Conservation (phyloP, 2,113 vertebrate genomes). For the Anarhynchus alexandrinus region DNA sequence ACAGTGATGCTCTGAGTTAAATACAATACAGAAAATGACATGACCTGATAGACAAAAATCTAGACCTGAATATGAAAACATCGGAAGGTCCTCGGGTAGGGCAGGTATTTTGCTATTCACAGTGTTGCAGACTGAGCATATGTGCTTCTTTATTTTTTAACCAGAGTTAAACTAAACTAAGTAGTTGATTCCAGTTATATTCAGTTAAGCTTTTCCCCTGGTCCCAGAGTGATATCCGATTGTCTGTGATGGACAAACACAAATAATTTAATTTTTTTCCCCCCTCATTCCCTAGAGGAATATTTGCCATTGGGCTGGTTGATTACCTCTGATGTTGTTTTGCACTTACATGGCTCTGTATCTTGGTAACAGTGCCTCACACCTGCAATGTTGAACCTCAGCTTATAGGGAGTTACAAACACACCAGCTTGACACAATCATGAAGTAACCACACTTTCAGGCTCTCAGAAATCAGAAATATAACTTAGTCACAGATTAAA, state of each 20-base stretch:
- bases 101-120: not conserved
- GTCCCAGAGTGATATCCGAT: not conserved
- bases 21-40: not conserved
- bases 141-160: not conserved
- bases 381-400: not conserved
- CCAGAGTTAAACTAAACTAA: not conserved
- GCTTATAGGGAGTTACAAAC: not conserved
- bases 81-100: fast-evolving
- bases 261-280: not conserved
- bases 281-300: not conserved
- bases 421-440: not conserved
- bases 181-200: not conserved
- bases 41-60: not conserved
- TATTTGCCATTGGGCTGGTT: not conserved
- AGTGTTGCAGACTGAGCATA: not conserved
- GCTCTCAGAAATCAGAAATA: not conserved
- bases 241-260: not conserved
- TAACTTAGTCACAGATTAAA: not conserved
- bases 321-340: not conserved
- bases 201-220: not conserved
- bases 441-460: not conserved
- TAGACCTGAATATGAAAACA: not conserved
- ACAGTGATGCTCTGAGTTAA: not conserved
- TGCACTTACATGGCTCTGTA: not conserved
- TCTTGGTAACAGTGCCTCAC: not conserved